Evolutionary conservation across 2,888 invertebrate species (phyloP), one percentile per base, ranked within the genome.

Genomic region (Lasioglossum vierecki): DNA sequence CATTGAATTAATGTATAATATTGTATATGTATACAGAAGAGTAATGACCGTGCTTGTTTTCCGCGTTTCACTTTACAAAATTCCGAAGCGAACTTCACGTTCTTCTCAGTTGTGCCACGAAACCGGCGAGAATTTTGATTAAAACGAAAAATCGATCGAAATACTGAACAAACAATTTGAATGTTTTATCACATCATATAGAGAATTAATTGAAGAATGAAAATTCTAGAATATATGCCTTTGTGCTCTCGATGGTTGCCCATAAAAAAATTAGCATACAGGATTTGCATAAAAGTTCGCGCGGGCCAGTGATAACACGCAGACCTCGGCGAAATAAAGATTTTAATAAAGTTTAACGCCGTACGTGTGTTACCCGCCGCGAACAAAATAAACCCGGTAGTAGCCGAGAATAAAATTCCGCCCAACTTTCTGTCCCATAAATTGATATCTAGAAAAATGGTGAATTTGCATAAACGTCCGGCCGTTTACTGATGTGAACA

Each of bases 391-490:
- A 60, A 60, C 60, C 60, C 26, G 26, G 4, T 11, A 26, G 26
- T 60, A 26, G 22, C 26, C 1, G 60, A 26, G 26, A 60, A 60
- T 60, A 60, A 60, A 60, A 60, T 60, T 60, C 60, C 30, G 26
- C 2, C 60, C 60, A 60, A 60, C 60, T 60, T 60, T 60, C n/a
- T 60, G 13, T 5, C 26, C 15, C 60, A 30, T 60, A 60, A 60
- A 60, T 60, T 60, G 60, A 30, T 60, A 60, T 60, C 60, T 60
- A 35, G 44, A 41, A 60, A 22, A 60, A n/a, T 13, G 68, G 74
- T n/a, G 66, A 60, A n/a, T 35, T 53, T 41, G 57, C 63, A 73
- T 8, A 77, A 63, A 78, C 53, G 26, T 73, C 76, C 26, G 15
- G 26, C 26, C 13, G 26, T 60, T 26, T 26, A 60, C 60, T 15